These are phyloP conservation scores for Ibycter americanus DNA, from an alignment of 2,797 vertebrate genomes.

Conservation along the genomic window DNA sequence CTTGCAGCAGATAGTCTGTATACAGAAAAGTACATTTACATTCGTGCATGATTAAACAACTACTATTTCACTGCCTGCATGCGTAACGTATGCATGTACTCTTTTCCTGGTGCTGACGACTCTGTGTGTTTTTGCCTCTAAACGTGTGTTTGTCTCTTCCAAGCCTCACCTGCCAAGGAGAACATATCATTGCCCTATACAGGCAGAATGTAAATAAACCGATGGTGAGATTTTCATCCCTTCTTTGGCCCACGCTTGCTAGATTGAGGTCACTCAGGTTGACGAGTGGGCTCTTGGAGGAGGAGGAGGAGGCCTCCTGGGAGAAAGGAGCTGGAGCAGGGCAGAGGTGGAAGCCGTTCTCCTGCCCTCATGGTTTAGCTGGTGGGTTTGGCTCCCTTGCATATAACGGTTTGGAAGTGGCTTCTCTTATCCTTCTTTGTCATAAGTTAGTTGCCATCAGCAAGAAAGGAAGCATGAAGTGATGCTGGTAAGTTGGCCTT, in stretches of 20 bases:
- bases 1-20: background rate
- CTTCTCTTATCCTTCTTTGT: background rate
- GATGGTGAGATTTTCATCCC: background rate
- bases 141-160: conserved; percentile 55
- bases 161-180: conserved; percentile 49
- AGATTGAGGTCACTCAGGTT: too few relatives aligned
- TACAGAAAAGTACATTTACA: background rate
- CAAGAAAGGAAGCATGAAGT: background rate
- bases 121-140: conserved; percentile 37
- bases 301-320: background rate
- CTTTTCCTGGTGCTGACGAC: conserved; percentile 38
- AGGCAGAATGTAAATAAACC: conserved; percentile 34
- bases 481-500: conserved; percentile 23
- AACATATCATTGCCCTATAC: conserved; percentile 28
- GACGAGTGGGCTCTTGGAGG: background rate
- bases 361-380: background rate
- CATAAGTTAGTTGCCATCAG: background rate
- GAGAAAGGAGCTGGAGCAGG: background rate
- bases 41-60: background rate
- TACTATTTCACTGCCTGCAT: conserved; percentile 18
- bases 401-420: background rate
- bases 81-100: background rate
- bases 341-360: background rate
- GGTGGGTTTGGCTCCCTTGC: background rate
- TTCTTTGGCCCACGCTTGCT: background rate